Conservation (phyloP, 2,797 vertebrate species). For the Silurus aristotelis region DNA sequence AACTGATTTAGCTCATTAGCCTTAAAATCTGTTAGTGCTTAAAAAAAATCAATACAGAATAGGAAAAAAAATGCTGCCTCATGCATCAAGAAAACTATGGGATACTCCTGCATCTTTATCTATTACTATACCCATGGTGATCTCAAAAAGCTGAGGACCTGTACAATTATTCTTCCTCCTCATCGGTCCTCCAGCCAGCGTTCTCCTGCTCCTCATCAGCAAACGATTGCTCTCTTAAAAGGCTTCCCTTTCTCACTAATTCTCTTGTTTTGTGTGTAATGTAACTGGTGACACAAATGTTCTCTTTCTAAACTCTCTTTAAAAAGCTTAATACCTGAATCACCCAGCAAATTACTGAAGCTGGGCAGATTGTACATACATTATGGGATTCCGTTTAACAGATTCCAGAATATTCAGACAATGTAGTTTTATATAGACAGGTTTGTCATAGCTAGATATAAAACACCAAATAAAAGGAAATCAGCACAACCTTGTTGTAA, state of each 20-base stretch:
- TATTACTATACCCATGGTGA: not conserved
- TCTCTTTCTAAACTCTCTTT: not conserved
- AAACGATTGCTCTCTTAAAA: not conserved
- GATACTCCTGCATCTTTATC: not conserved
- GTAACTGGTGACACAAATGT: not conserved
- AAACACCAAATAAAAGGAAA: not conserved
- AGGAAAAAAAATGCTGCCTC: not conserved
- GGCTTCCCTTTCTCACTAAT: not conserved
- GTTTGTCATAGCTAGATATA: too few relatives aligned
- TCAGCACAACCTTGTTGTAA: not conserved
- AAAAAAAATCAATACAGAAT: not conserved
- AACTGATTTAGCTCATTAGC: not conserved
- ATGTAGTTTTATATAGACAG: not conserved
- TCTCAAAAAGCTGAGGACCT: not conserved
- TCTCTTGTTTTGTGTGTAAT: not conserved
- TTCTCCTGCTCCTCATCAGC: not conserved
- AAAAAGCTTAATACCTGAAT: not conserved
- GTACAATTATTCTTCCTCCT: not conserved
- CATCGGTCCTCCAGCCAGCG: not conserved
- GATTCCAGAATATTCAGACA: not conserved
- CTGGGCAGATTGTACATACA: not conserved
- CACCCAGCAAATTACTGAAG: not conserved
- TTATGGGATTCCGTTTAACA: not conserved
- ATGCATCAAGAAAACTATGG: not conserved
- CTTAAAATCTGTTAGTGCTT: not conserved